Conservation (phyloP, 2,888 invertebrate species). For the Nomada lathburiana region DNA sequence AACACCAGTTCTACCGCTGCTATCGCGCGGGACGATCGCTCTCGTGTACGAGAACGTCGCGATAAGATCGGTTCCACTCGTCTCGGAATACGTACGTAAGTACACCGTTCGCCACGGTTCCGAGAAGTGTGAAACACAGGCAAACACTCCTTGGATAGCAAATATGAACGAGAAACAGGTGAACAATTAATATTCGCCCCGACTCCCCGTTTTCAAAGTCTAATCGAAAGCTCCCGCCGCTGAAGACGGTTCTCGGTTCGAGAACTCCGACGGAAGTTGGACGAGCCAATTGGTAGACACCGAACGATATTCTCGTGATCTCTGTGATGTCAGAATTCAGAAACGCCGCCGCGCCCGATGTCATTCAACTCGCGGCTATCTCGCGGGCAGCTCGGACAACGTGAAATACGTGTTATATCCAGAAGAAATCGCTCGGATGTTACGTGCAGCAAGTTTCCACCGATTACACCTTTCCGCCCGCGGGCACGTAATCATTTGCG, state of each 20-base stretch:
- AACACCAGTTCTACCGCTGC: not conserved
- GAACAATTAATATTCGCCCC: too few species aligned
- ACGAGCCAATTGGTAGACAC: not conserved
- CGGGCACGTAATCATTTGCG: slow-evolving; percentile 21
- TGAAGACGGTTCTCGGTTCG: not conserved
- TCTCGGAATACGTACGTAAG: not conserved
- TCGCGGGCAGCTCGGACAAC: slow-evolving; percentile 25
- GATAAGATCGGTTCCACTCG: slow-evolving; percentile 11
- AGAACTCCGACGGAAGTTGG: slow-evolving; percentile 11
- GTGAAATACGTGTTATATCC: slow-evolving; percentile 35
- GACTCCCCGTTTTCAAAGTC: not conserved
- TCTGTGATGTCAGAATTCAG: slow-evolving; percentile 9
- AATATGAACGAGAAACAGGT: not conserved
- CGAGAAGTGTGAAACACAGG: too few species aligned
- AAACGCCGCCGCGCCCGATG: not conserved
- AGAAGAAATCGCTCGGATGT: not conserved
- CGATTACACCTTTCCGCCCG: slow-evolving; percentile 15
- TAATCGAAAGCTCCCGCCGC: not conserved
- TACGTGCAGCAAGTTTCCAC: slow-evolving; percentile 13
- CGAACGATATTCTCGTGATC: slow-evolving; percentile 10
- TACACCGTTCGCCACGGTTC: not conserved
- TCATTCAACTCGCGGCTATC: slow-evolving; percentile 8
- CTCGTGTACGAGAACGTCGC: not conserved
- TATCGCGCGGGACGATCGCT: slow-evolving; percentile 8
- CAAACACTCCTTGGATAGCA: not conserved